phyloP scores from a whole-genome alignment of 2,888 invertebrate species.

The Dynastes hyllus region DNA sequence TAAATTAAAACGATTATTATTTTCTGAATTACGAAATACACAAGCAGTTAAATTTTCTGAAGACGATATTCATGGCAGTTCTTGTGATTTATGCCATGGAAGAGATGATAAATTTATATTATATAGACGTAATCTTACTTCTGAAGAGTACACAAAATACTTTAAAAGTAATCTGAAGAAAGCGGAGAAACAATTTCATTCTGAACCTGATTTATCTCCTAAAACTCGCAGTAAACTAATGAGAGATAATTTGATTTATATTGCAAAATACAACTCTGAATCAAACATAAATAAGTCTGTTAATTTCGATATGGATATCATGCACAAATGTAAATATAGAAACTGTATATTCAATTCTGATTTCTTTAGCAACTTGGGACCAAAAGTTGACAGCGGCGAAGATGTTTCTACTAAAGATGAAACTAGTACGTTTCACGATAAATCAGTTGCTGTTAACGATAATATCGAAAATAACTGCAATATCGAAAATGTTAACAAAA shows the following conservation, averaged over 20 bases:
- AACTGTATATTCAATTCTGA: constrained; percentile 70
- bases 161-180: constrained; percentile 56
- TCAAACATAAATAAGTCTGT: constrained; percentile 57
- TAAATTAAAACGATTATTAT: constrained; percentile 30
- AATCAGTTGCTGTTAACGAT: constrained; percentile 63
- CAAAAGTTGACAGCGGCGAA: constrained; percentile 64
- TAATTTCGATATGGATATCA: constrained; percentile 63
- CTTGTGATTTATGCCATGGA: constrained; percentile 45
- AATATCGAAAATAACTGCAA: not conserved
- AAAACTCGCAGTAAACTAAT: constrained; percentile 55
- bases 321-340: constrained; percentile 68
- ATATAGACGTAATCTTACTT: constrained; percentile 46
- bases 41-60: constrained; percentile 28
- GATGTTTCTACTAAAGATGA: constrained; percentile 10
- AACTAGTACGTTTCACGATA: not conserved
- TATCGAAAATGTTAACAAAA: constrained; percentile 7
- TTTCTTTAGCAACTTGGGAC: constrained; percentile 70
- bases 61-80: constrained; percentile 16
- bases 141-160: constrained; percentile 48
- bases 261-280: constrained; percentile 61
- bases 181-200: constrained; percentile 61
- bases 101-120: constrained; percentile 7
- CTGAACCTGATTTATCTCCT: constrained; percentile 66
- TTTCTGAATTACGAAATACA: constrained; percentile 41
- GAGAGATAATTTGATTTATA: constrained; percentile 50